Evolutionary conservation across 2,888 invertebrate species (phyloP).

Genomic region (Drosophila kambysellisi): DNA sequence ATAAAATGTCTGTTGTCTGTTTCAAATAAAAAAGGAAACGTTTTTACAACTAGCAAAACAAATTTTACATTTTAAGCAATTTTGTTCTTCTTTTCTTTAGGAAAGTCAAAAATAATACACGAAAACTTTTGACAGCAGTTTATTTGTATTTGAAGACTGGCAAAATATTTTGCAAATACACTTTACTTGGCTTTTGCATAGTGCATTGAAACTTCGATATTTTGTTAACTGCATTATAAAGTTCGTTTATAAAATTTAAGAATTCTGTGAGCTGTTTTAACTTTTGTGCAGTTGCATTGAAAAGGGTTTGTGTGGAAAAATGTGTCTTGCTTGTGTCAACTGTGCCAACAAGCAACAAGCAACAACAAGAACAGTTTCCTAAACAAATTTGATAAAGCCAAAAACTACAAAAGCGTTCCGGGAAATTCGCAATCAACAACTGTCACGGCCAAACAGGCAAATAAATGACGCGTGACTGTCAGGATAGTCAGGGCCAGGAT

Average conservation of each 20-base stretch:
- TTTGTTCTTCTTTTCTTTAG: fast-evolving
- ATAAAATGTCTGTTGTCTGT: not conserved
- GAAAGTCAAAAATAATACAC: not conserved
- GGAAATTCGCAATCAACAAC: constrained; percentile 65
- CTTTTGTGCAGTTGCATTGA: not conserved
- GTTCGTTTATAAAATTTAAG: not conserved
- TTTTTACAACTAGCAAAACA: not conserved
- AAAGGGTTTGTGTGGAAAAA: not conserved
- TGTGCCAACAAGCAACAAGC: not conserved
- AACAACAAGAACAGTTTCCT: constrained; percentile 19
- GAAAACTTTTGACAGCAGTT: not conserved
- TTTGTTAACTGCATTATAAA: not conserved
- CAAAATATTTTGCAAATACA: not conserved
- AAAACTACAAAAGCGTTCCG: constrained; percentile 29
- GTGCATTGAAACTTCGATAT: not conserved
- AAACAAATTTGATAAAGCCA: constrained; percentile 21
- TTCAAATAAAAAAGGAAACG: not conserved
- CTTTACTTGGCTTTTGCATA: not conserved
- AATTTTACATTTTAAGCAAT: not conserved
- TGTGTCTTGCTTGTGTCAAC: not conserved
- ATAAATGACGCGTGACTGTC: constrained; percentile 78
- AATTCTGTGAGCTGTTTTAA: not conserved
- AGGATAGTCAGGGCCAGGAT: constrained; percentile 27
- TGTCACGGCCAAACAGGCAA: constrained; percentile 71
- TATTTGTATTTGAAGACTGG: not conserved